phyloP scores from a whole-genome alignment of 2,888 invertebrate genomes.

The Lycophotia porphyrea region DNA sequence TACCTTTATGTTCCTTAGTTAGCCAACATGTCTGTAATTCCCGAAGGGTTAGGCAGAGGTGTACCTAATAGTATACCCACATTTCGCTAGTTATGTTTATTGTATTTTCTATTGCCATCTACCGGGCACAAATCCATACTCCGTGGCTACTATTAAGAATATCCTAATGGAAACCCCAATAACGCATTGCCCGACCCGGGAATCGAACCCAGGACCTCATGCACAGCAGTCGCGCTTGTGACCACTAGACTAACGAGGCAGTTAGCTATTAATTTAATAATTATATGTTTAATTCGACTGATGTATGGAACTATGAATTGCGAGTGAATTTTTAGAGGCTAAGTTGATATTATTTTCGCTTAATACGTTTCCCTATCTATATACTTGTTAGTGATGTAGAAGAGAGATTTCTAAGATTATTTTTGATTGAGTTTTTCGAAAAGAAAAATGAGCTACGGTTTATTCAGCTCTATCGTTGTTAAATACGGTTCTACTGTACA shows the following conservation, averaged over 20 bases:
- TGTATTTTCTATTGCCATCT: too few species aligned
- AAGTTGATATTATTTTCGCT: not conserved
- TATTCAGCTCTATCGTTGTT: not conserved
- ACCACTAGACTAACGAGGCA: not conserved
- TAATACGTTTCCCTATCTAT: not conserved
- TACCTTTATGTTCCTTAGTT: not conserved
- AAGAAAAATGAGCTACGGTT: too few species aligned
- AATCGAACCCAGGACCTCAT: too few species aligned
- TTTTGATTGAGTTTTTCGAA: too few species aligned
- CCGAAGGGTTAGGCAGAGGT: too few species aligned
- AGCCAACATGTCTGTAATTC: not conserved
- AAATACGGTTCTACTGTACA: conserved; percentile 9
- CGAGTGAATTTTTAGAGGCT: not conserved
- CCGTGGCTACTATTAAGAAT: too few species aligned
- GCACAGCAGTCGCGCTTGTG: too few species aligned
- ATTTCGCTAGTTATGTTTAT: too few species aligned
- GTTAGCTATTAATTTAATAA: not conserved
- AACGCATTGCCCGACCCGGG: too few species aligned
- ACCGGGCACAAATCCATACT: too few species aligned
- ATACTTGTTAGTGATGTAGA: not conserved
- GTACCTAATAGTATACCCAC: too few species aligned
- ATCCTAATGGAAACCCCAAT: too few species aligned
- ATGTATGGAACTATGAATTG: not conserved
- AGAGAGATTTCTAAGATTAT: not conserved
- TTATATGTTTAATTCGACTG: not conserved